Base-by-base conservation (phyloP, 37 sponge, comb jelly and placozoan species). In the Hexactinellida sp. region DNA sequence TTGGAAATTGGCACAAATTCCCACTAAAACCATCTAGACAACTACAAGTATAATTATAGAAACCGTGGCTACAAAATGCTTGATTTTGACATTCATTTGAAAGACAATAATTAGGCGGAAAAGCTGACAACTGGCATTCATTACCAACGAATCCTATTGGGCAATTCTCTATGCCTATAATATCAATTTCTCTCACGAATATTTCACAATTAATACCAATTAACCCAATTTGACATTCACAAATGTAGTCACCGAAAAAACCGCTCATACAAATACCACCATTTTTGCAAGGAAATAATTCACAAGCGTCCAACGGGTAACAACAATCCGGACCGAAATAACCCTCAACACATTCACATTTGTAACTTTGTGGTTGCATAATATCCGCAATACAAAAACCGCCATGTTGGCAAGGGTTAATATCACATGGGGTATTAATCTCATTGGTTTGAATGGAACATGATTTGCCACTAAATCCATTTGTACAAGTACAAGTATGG, bases 361-460 rank as follows among this genome's bases (percentile, higher is more conserved):
- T 35, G 23, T 85, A 85, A 0, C 83, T 87, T 25, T 39, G 10
- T 0, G 63, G 3, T 23, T 21, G 5, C 10, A 16, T 23, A 0
- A 88, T 84, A 28, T 88, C 87, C 0, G 54, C 54, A 13, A 76
- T 28, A 87, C 94, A 93, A 0, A 84, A 36, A 28, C 89, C 87
- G 10, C 91, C 91, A 86, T 93, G 71, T 63, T 88, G 85, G 83
- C 94, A 93, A 36, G 94, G 94, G 37, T 93, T 91, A 5, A 54
- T 19, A 0, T 71, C 38, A 91, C 91, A 91, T 0, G 89, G 37
- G 36, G 41, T 87, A 0, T 88, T 88, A 30, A 85, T 86, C 5
- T 37, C 25, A 23, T 55, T 54, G 24, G 38, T 37, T 37, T 25
- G 34, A 19, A 83, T 1, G 3, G 88, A 83, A 55, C 92, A 92